A percentile compares a stretch with the other conserved stretches of the same genome.
phyloP scores from a whole-genome alignment of 2,797 vertebrate genomes.

The Orientallactaga sibirica region DNA sequence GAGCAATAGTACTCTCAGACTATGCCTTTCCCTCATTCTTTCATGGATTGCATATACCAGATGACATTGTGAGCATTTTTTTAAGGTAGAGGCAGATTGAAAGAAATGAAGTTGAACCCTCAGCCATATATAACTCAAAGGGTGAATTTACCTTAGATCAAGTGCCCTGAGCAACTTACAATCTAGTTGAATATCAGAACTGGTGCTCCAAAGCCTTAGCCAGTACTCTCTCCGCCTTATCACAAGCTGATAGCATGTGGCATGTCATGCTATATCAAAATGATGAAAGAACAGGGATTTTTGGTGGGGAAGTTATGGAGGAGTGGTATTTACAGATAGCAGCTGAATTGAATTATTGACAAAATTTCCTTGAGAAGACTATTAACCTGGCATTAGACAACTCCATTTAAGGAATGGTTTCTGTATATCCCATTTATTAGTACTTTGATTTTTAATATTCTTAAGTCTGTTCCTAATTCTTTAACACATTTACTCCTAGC shows the following conservation, averaged over 20 bases:
- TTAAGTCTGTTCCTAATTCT: neutral
- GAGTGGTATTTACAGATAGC: neutral
- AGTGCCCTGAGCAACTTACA: neutral
- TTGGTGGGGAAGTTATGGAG: neutral
- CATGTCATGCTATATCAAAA: neutral
- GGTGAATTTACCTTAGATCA: neutral
- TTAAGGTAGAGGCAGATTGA: neutral
- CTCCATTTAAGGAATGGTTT: neutral
- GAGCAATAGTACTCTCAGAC: neutral
- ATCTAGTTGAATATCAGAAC: neutral
- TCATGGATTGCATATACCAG: neutral
- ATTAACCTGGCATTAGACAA: neutral
- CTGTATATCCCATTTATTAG: neutral
- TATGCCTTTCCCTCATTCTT: neutral
- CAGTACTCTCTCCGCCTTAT: neutral
- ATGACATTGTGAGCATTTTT: neutral
- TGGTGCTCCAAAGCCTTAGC: neutral
- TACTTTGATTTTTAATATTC: neutral
- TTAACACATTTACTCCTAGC: neutral
- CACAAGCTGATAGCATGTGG: neutral
- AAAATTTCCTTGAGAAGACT: slow-evolving; percentile 12
- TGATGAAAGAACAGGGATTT: neutral
- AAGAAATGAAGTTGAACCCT: neutral
- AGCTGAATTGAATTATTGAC: slow-evolving; percentile 8
- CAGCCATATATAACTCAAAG: neutral